A percentile compares a stretch with the other conserved stretches of the same genome.
phyloP scores from a whole-genome alignment of 1,140 invertebrate species.

The Chironomus striatipennis region DNA sequence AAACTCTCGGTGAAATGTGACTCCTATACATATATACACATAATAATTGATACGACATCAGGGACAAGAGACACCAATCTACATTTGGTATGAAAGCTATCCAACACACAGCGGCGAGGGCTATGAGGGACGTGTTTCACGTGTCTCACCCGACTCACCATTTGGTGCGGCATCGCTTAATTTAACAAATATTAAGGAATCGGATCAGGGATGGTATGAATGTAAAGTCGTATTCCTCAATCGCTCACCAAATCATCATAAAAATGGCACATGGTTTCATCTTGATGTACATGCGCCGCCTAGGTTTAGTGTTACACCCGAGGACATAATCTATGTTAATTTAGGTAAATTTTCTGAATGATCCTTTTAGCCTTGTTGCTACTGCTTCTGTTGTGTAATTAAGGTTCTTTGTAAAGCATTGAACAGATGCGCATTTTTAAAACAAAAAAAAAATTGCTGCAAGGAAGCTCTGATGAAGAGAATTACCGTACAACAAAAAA shows the following conservation, averaged over 20 bases:
- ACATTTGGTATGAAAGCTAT: constrained; percentile 96
- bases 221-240: constrained; percentile 95
- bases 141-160: constrained; percentile 74
- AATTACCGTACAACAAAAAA: too few species aligned
- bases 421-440: too few species aligned
- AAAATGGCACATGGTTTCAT: constrained; percentile 94
- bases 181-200: constrained; percentile 82
- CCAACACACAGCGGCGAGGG: constrained; percentile 87
- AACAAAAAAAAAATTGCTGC: not conserved
- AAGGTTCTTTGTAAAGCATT: too few species aligned
- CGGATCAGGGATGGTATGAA: constrained; percentile 95
- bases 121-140: constrained; percentile 82
- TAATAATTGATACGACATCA: constrained; percentile 39
- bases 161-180: constrained; percentile 87
- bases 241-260: constrained; percentile 75
- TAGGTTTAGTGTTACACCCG: constrained; percentile 81
- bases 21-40: too few species aligned
- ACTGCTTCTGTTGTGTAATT: not conserved
- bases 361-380: not conserved
- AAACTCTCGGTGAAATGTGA: too few species aligned
- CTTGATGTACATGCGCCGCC: constrained; percentile 92
- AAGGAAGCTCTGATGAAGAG: not conserved
- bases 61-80: constrained; percentile 89
- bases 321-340: constrained; percentile 92
- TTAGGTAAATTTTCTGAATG: constrained; percentile 48